phyloP scores from a whole-genome alignment of 2,888 invertebrate species.

The Thalpophila matura region DNA sequence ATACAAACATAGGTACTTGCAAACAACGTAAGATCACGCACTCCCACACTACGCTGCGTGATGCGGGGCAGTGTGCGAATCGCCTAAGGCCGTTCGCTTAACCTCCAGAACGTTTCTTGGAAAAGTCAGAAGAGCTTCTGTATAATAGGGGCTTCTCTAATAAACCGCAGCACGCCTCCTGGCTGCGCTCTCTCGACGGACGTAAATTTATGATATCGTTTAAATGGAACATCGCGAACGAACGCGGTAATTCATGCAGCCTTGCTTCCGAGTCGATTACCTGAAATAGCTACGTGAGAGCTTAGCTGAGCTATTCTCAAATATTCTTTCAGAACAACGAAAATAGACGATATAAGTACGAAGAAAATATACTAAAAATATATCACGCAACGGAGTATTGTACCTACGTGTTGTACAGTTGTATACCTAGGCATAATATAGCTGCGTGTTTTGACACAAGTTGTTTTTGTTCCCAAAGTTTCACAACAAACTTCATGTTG shows the following conservation, averaged over 20 bases:
- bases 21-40: too few species aligned
- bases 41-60: too few species aligned
- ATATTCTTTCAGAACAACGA: slow-evolving; percentile 4
- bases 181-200: slow-evolving; percentile 36
- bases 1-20: too few species aligned
- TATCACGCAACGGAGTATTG: slow-evolving; percentile 9
- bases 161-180: slow-evolving; percentile 52
- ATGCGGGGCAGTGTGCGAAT: too few species aligned
- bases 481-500: slow-evolving; percentile 43
- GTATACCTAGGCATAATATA: slow-evolving; percentile 24
- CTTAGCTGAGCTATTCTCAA: slow-evolving; percentile 7
- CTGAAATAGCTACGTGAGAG: slow-evolving; percentile 38
- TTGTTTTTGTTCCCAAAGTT: slow-evolving; percentile 45
- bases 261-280: slow-evolving; percentile 42
- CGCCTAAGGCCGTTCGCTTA: slow-evolving; percentile 15
- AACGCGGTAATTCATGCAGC: slow-evolving; percentile 47
- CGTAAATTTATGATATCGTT: slow-evolving; percentile 59
- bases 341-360: slow-evolving; percentile 9
- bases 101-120: slow-evolving; percentile 22
- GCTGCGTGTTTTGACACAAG: slow-evolving; percentile 31
- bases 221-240: slow-evolving; percentile 53
- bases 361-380: slow-evolving; percentile 6
- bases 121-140: slow-evolving; percentile 32
- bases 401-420: slow-evolving; percentile 22
- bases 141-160: slow-evolving; percentile 45